These are phyloP conservation scores for Opisthocomus hoazin DNA, from an alignment of 2,113 vertebrate species.

Conservation along the genomic window DNA sequence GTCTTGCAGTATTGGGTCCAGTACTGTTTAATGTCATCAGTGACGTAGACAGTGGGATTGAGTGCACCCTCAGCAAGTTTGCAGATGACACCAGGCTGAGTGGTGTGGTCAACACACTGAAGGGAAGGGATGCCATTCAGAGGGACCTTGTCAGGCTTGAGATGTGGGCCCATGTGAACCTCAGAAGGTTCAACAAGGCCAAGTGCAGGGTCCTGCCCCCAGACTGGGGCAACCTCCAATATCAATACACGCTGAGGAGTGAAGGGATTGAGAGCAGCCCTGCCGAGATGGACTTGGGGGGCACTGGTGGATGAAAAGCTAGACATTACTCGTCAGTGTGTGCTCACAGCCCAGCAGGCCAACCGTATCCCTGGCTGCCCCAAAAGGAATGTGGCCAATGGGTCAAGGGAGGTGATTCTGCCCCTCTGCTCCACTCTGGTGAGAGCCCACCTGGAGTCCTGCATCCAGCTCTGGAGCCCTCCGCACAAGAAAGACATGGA, in stretches of 20 bases:
- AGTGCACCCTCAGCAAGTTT: not conserved
- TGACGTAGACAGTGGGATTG: not conserved
- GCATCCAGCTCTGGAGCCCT: not conserved
- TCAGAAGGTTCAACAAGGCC: not conserved
- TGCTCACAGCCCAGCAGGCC: fast-evolving
- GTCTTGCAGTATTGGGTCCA: not conserved
- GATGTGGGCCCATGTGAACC: not conserved
- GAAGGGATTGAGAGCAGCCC: not conserved
- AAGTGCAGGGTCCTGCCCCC: not conserved
- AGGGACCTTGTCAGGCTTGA: not conserved
- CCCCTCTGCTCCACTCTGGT: not conserved
- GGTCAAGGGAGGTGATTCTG: not conserved
- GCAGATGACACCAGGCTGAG: not conserved
- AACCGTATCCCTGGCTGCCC: not conserved
- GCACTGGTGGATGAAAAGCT: not conserved
- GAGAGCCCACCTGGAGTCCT: not conserved
- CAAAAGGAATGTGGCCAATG: not conserved
- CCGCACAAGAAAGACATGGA: not conserved
- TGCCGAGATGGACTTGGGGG: not conserved
- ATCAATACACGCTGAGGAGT: too few species aligned
- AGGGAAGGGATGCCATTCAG: not conserved
- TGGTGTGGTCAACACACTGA: fast-evolving
- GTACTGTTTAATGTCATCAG: not conserved
- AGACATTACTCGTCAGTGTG: not conserved
- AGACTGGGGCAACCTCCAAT: not conserved